A percentile compares a stretch with the other conserved stretches of the same genome.
These are phyloP conservation scores for Pedetes capensis DNA, from an alignment of 2,113 vertebrate genomes.

Conservation along the genomic window DNA sequence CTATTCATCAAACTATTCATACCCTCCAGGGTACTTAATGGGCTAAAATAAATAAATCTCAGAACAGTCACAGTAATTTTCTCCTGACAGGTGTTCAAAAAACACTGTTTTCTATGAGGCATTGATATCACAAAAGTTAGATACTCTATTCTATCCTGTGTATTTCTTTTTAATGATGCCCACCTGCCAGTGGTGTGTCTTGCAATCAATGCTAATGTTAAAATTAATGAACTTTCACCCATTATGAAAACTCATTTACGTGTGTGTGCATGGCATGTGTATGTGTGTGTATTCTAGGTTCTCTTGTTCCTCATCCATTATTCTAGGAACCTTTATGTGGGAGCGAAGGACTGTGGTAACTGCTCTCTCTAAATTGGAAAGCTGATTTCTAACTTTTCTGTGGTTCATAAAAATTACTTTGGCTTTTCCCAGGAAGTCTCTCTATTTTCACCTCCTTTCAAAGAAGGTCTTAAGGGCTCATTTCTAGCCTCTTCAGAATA, in stretches of 20 bases:
- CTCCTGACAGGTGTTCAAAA: too few relatives aligned
- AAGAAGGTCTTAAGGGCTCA: background rate
- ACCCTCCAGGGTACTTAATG: background rate
- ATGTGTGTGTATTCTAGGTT: background rate
- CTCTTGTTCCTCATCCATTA: too few relatives aligned
- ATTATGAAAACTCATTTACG: too few relatives aligned
- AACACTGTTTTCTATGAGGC: background rate
- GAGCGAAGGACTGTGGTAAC: background rate
- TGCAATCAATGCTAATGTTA: background rate
- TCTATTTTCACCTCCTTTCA: background rate
- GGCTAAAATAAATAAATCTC: background rate
- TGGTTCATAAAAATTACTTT: background rate
- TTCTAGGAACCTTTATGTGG: background rate
- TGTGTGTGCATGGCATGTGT: too few relatives aligned
- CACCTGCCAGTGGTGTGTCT: background rate
- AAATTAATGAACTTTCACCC: background rate
- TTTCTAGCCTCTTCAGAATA: conserved; percentile 24
- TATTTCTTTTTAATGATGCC: background rate
- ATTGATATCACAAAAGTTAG: background rate
- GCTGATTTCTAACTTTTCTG: background rate
- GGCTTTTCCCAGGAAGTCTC: conserved; percentile 11
- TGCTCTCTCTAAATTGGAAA: background rate
- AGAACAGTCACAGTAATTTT: background rate
- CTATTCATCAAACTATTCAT: background rate
- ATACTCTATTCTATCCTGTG: background rate